These are phyloP conservation scores for Trilocha varians DNA, from an alignment of 2,888 invertebrate species.

Conservation along the genomic window DNA sequence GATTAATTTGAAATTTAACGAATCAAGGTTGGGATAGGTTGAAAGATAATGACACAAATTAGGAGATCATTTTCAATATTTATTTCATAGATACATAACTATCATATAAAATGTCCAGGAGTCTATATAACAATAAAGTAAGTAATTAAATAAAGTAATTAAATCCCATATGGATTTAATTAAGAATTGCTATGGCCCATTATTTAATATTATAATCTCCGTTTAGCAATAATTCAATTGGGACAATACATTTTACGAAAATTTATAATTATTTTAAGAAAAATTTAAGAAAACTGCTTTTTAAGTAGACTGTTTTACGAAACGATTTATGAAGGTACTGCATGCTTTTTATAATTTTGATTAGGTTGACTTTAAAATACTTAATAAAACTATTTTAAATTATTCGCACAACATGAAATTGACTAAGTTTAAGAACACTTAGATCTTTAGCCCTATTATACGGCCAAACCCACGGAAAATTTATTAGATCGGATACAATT, in stretches of 20 bases:
- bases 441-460: no score
- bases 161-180: constrained; percentile 10
- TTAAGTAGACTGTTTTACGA: no score
- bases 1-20: background rate
- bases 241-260: background rate
- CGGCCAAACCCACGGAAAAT: no score
- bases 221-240: background rate
- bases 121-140: constrained; percentile 48
- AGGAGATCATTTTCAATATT: constrained; percentile 33
- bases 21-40: background rate
- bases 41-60: background rate
- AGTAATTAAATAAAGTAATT: background rate
- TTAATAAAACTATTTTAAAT: no score
- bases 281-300: no score
- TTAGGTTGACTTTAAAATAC: no score
- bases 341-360: no score
- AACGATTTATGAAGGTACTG: no score
- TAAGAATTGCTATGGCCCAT: constrained; percentile 17
- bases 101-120: constrained; percentile 58
- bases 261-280: constrained; percentile 9
- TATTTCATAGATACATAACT: constrained; percentile 53
- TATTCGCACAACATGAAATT: no score
- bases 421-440: no score
- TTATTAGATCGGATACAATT: no score
- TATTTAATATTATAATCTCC: background rate